Conservation (phyloP, 64 coral and sea anemone genomes). For the Stylophora pistillata region DNA sequence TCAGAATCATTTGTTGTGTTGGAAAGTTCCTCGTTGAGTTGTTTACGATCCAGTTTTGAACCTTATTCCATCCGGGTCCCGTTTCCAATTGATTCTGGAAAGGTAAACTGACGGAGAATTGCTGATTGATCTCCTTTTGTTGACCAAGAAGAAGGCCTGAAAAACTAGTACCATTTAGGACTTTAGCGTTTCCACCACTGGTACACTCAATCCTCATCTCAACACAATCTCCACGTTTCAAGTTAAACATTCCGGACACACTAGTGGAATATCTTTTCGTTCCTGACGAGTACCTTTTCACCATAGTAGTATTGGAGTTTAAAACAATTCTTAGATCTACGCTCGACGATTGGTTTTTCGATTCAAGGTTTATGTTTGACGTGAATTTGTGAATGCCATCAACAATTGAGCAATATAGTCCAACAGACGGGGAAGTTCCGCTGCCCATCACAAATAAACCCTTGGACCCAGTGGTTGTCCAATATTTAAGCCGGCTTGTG, state of each 20-base stretch:
- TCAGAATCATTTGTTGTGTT: background rate
- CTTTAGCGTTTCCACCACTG: background rate
- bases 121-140: background rate
- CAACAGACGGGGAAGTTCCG: conserved; percentile 22
- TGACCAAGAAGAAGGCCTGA: conserved; percentile 17
- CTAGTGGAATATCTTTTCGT: background rate
- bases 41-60: background rate
- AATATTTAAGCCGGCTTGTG: background rate
- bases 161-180: conserved; percentile 13
- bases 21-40: background rate
- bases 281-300: background rate
- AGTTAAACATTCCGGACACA: conserved; percentile 22
- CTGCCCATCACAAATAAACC: conserved; percentile 10
- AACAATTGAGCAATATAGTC: conserved; percentile 27
- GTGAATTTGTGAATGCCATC: conserved; percentile 23
- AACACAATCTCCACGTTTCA: conserved; percentile 27
- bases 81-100: background rate
- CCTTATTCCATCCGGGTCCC: background rate
- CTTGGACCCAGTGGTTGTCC: conserved; percentile 8
- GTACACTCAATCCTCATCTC: background rate
- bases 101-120: conserved; percentile 19
- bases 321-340: background rate
- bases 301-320: conserved; percentile 5
- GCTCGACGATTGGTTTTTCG: background rate
- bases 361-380: conserved; percentile 30